Evolutionary conservation across 2,113 vertebrate species (phyloP), one percentile per base, ranked within the genome.

Genomic region (Ammodramus savannarum): DNA sequence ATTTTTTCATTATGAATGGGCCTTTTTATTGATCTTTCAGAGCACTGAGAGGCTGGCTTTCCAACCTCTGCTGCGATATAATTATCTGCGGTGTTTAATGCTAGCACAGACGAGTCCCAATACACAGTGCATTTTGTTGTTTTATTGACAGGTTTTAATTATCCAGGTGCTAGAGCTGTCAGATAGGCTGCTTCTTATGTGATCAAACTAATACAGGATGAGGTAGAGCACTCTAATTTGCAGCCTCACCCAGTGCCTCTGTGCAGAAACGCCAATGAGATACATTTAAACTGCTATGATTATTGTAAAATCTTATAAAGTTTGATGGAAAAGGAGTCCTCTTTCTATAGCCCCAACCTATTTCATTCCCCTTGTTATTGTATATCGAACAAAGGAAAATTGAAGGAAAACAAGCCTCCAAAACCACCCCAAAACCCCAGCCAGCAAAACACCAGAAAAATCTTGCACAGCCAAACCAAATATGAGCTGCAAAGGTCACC

Each of bases 61-160:
- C 81, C 87, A 91, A 59, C 44, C 86, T 81, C 82, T 87, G 82
- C 90, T 41, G 49, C 6, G 8, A 86, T 46, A 78, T 49, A 92
- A 95, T 88, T 78, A 95, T 86, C 96, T 84, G 83, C 0, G 4
- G 83, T 86, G 95, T 81, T 95, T 90, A 94, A 93, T 85, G 85
- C 85, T 67, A 91, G 82, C 43, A 32, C 77, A 83, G 86, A 46
- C 3, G 38, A 89, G 69, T 80, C 93, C 68, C 85, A 18, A 78
- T 83, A 20, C 91, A 89, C 67, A 78, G 81, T 89, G 78, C 82
- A 85, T 93, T 89, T 51, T 86, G 85, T 79, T 96, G 89, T 51
- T 94, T 95, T 93, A 94, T 90, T 93, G 93, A 96, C 17, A 3
- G 59, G 67, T 85, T 95, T 96, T 96, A 91, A 95, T 96, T 89